Evolutionary conservation across 2,888 invertebrate species (phyloP).

Genomic region (Scaptomyza tumidula): DNA sequence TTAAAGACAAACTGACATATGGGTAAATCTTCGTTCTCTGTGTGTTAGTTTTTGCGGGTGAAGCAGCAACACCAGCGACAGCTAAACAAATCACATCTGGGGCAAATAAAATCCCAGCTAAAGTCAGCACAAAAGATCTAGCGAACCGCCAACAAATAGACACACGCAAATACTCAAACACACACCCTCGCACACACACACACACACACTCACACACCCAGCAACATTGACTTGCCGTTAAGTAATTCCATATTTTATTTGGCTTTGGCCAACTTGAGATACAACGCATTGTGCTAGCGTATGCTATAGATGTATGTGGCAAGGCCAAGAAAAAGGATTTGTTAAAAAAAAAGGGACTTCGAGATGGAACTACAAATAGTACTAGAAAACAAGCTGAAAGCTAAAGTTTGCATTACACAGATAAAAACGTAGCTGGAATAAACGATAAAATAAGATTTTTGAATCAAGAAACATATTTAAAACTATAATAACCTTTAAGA

Average conservation of each 20-base stretch:
- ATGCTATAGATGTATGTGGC: slow-evolving; percentile 16
- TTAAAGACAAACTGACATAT: slow-evolving; percentile 70
- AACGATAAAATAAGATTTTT: no score
- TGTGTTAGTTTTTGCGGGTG: slow-evolving; percentile 1
- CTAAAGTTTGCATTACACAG: background rate
- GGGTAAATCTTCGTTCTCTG: slow-evolving; percentile 21
- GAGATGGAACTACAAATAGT: slow-evolving; percentile 6
- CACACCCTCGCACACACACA: slow-evolving; percentile 9
- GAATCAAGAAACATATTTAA: no score
- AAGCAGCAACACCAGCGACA: background rate
- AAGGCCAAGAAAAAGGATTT: slow-evolving; percentile 41
- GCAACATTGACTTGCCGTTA: slow-evolving; percentile 49
- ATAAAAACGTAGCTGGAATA: background rate
- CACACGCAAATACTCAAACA: slow-evolving; percentile 29
- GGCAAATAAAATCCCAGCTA: slow-evolving; percentile 66
- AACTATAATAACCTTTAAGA: no score
- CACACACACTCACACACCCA: slow-evolving; percentile 20
- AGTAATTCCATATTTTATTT: slow-evolving; percentile 81
- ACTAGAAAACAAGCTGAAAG: background rate
- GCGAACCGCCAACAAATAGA: slow-evolving; percentile 68
- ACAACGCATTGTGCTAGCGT: slow-evolving; percentile 23
- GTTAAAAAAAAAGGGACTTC: slow-evolving; percentile 18
- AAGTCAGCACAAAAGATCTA: slow-evolving; percentile 69
- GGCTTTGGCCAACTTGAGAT: slow-evolving; percentile 41
- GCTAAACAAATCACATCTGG: slow-evolving; percentile 78